Base-by-base conservation (phyloP, 1,140 invertebrate species). In the Archivesica marissinica region DNA sequence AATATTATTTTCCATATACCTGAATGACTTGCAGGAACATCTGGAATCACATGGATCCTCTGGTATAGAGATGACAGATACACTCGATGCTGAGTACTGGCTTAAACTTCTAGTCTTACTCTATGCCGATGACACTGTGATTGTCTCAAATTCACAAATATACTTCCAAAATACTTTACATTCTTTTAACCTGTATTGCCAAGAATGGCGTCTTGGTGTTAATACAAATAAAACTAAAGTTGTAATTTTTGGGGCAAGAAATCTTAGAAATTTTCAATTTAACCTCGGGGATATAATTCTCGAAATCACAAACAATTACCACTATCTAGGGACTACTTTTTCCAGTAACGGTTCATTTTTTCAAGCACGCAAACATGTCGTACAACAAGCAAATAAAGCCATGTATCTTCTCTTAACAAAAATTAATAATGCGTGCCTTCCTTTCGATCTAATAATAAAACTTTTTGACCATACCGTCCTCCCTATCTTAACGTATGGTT, bases 221-320 rank as follows among this genome's bases (percentile, higher is more conserved):
- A 79, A 79, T 68, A 6, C 20, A 2, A 79, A 38, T 66, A 79
- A 79, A 79, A 79, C 77, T 25, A 79, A 66, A 50, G 23, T 61
- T 1, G 41, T 79, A 23, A 50, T 79, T n/a, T 79, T 79, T 66
- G 66, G 66, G n/a, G 4, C 35, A n/a, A 38, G 39, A 72, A 3
- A 33, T 39, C 4, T 11, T 6, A 15, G 23, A 20, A 38, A 41
- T 13, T 72, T 41, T 39, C 13, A 13, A 15, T 72, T 39, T 44
- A 3, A 39, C 7, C 17, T 38, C 15, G 66, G 66, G 6, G n/a
- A 38, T 2, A 4, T 30, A 2, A 30, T 20, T 38, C 33, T 64
- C 4, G 59, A 64, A 28, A 64, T 28, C 4, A 33, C 33, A 4
- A 25, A 44, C 23, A 72, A 41, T 11, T 33, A 72, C 23, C 15